Evolutionary conservation across 2,888 invertebrate genomes (phyloP).

Genomic region (Microctonus aethiopoides): DNA sequence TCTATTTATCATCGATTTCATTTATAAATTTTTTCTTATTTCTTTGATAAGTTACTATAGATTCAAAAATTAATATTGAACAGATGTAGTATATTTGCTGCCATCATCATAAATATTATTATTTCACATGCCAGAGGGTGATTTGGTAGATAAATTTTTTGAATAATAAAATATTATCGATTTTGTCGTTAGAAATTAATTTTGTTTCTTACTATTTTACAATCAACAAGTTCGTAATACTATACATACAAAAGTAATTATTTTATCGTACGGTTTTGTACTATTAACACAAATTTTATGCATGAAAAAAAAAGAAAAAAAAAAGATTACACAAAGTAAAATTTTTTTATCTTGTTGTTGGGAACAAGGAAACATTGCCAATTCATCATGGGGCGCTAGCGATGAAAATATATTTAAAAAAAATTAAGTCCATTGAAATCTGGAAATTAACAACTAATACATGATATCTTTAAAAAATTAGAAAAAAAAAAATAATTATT

Average conservation of each 20-base stretch:
- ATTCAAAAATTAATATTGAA: background rate
- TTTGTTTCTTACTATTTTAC: background rate
- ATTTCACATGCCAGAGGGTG: background rate
- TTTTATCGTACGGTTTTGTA: constrained; percentile 2
- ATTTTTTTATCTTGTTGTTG: constrained; percentile 14
- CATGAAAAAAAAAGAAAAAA: background rate
- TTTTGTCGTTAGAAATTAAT: constrained; percentile 1
- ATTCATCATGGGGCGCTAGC: constrained; percentile 18
- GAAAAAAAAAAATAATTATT: background rate
- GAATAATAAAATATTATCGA: background rate
- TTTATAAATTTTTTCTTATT: background rate
- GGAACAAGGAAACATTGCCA: constrained; percentile 46
- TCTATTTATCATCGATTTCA: background rate
- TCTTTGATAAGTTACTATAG: background rate
- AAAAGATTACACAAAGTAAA: background rate
- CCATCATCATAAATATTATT: background rate
- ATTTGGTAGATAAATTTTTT: background rate
- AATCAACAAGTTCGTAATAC: background rate
- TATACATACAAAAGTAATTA: background rate
- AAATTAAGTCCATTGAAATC: background rate
- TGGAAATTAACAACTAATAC: background rate
- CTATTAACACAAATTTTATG: constrained; percentile 1
- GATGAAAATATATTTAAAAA: constrained; percentile 16
- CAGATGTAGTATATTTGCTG: background rate
- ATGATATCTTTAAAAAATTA: background rate